These are phyloP conservation scores for Hypotaenidia philippensis DNA, from an alignment of 2,797 vertebrate genomes.

Conservation along the genomic window DNA sequence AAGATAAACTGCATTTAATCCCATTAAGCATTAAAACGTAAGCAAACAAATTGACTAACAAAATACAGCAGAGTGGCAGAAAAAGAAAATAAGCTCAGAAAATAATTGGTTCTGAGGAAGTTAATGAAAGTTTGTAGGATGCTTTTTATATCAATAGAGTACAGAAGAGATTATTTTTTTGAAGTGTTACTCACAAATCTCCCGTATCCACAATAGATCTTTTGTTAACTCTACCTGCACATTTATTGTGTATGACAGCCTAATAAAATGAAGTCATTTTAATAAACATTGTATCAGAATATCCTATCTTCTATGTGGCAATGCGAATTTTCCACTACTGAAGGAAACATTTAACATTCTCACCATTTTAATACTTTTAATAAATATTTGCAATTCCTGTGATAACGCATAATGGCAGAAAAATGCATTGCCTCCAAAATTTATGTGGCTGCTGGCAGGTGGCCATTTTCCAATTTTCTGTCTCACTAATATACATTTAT, in stretches of 20 bases:
- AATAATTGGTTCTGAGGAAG: constrained; percentile 68
- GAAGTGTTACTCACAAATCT: constrained; percentile 73
- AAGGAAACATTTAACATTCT: constrained; percentile 86
- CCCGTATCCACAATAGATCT: constrained; percentile 76
- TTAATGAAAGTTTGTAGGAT: constrained; percentile 69
- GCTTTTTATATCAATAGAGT: constrained; percentile 56
- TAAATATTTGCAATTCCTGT: constrained; percentile 86
- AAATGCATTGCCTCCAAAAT: constrained; percentile 81
- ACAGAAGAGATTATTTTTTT: constrained; percentile 71
- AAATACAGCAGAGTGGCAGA: neutral
- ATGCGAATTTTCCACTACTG: constrained; percentile 78
- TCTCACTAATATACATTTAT: constrained; percentile 81
- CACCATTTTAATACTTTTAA: constrained; percentile 85
- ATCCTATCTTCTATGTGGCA: constrained; percentile 80
- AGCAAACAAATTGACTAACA: constrained; percentile 64
- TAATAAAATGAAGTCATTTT: constrained; percentile 87
- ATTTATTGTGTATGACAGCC: constrained; percentile 82
- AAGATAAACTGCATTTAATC: constrained; percentile 60
- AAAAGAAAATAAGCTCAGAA: constrained; percentile 53
- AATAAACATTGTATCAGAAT: constrained; percentile 84
- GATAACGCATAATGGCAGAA: constrained; percentile 81
- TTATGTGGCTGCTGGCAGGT: constrained; percentile 83
- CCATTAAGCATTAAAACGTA: constrained; percentile 44
- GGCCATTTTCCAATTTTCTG: constrained; percentile 85
- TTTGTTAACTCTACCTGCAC: constrained; percentile 78